Evolutionary conservation across 1,140 invertebrate genomes (phyloP), one percentile per base, ranked within the genome.

Genomic region (Rhynchophorus ferrugineus): DNA sequence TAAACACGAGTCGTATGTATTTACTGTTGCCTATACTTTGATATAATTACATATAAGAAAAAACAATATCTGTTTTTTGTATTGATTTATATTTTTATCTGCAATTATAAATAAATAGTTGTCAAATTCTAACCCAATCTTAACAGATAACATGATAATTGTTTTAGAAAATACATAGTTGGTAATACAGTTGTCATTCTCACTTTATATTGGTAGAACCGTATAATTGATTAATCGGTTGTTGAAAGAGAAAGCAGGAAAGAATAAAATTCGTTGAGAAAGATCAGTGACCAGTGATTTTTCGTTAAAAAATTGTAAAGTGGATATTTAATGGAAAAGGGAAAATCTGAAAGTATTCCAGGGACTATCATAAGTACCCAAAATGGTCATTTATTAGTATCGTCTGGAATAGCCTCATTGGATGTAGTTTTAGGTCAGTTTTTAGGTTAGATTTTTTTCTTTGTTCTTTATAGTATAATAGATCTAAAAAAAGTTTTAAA

Each of bases 361-460:
- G 83, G 83, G 45, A 81, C 83, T 16, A 79, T 76, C 59, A 75
- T 77, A 6, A 83, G 80, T 21, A 63, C 79, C 42, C 78, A 80
- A 62, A 85, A 83, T 66, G 78, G 80, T 20, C 83, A 85, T 62
- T 67, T 85, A 41, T 71, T 86, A 18, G 69, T 83, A 17, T 86
- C 84, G 5, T 78, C 78, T 35, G 84, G 84, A 17, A 78, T 85
- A 59, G 81, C 80, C 21, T 83, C 82, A n/a, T 59, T 86, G 29
- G 84, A 86, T 71, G 68, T 75, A 56, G 68, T 84, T 53, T 70
- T 85, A 59, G 83, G 84, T 79, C 57, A 59, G 51, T 56, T 44
- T 56, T 34, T 54, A 57, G 50, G 44, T 61, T 59, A 54, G 24
- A 43, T 45, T 49, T 33, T 33, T 51, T 63, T 62, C 21, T 62